phyloP scores from a whole-genome alignment of 2,113 vertebrate genomes.

The Hippocampus guttulatus region DNA sequence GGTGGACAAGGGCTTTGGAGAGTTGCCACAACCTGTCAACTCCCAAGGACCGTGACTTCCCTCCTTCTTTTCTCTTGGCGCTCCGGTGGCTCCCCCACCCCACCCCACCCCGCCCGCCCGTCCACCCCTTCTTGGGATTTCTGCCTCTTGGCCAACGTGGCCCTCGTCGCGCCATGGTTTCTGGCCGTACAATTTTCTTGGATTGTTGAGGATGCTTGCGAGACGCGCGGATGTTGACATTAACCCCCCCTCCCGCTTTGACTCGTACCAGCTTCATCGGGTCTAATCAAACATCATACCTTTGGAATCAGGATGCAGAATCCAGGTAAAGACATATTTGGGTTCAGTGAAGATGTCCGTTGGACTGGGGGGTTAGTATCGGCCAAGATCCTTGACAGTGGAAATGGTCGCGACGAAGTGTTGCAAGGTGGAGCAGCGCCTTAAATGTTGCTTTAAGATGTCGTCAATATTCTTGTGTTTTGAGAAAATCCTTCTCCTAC shows the following conservation, averaged over 20 bases:
- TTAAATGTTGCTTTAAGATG: too few relatives aligned
- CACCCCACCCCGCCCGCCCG: not conserved
- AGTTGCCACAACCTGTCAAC: conserved; percentile 34
- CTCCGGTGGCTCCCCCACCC: not conserved
- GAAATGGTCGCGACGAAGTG: too few relatives aligned
- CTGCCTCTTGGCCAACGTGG: not conserved
- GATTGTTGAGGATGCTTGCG: conserved; percentile 34
- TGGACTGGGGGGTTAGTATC: not conserved
- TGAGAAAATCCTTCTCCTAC: not conserved
- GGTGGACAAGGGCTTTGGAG: conserved; percentile 39
- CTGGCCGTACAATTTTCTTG: conserved; percentile 29
- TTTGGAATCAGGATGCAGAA: conserved; percentile 47
- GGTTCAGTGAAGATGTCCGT: not conserved
- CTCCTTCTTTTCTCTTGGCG: conserved; percentile 29
- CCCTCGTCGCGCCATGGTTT: conserved; percentile 37
- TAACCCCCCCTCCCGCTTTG: conserved; percentile 19
- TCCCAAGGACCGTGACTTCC: conserved; percentile 28
- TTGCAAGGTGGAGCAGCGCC: too few relatives aligned
- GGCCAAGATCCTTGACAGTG: too few relatives aligned
- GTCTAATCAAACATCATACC: conserved; percentile 27
- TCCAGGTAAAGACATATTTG: conserved; percentile 50
- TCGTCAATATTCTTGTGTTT: not conserved
- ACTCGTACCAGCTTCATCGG: conserved; percentile 20
- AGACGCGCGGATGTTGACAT: conserved; percentile 29
- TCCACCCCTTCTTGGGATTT: conserved; percentile 2